Conservation (phyloP, 2,797 vertebrate species). For the Ataeniobius toweri region DNA sequence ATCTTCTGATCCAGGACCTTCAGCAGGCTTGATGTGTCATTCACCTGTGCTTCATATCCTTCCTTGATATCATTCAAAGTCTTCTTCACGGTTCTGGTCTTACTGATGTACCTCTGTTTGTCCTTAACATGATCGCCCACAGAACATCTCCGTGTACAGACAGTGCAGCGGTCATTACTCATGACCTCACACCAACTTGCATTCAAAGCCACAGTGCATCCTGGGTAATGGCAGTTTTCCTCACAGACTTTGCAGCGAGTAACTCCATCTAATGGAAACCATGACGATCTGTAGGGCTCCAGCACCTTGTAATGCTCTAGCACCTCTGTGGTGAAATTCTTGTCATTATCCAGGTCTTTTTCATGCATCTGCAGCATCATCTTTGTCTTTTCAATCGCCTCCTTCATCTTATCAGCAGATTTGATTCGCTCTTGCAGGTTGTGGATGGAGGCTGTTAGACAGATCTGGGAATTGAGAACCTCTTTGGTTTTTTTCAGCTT, state of each 20-base stretch:
- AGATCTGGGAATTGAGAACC: neutral
- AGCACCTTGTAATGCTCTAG: neutral
- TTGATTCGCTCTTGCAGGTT: conserved; percentile 13
- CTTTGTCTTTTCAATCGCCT: neutral
- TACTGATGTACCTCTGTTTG: neutral
- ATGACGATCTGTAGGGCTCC: neutral
- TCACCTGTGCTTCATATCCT: neutral
- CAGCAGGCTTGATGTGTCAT: neutral
- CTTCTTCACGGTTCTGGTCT: neutral
- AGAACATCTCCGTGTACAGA: neutral
- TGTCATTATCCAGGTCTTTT: neutral
- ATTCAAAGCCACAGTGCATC: neutral
- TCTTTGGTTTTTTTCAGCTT: neutral
- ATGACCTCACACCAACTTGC: conserved; percentile 9
- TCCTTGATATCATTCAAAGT: neutral
- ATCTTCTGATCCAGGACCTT: neutral
- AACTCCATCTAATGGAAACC: neutral
- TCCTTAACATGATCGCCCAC: neutral
- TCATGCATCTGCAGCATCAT: neutral
- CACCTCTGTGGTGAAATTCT: neutral
- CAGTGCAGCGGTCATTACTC: neutral
- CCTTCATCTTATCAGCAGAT: neutral
- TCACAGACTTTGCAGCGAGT: neutral
- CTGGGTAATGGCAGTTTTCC: conserved; percentile 9
- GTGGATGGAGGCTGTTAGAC: conserved; percentile 8